A percentile compares a stretch with the other conserved stretches of the same genome.
phyloP scores from a whole-genome alignment of 2,888 invertebrate species.

The Sinelater perroti region DNA sequence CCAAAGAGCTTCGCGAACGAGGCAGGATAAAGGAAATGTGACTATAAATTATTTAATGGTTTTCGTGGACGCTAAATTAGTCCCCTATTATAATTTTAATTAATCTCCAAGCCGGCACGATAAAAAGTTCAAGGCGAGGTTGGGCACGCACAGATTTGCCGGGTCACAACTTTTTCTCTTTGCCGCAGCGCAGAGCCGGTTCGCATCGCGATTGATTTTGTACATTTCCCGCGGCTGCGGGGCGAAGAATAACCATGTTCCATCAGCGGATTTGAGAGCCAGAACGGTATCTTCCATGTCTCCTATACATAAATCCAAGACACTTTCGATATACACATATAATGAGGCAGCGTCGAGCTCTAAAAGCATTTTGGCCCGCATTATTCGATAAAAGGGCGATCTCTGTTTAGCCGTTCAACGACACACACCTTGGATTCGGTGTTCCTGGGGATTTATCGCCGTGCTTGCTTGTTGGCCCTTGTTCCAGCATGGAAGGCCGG shows the following conservation, averaged over 20 bases:
- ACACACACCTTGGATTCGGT: constrained; percentile 21
- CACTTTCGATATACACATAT: constrained; percentile 27
- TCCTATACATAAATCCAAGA: constrained; percentile 8
- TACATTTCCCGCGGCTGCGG: neutral
- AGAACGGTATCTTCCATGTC: constrained; percentile 13
- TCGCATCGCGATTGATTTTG: neutral
- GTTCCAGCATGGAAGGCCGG: constrained; percentile 4
- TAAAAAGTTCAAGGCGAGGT: constrained; percentile 14
- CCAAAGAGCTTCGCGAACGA: no score
- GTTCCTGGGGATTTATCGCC: constrained; percentile 2
- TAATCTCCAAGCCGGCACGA: constrained; percentile 3
- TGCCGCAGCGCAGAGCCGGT: neutral
- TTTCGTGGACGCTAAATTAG: constrained; percentile 15
- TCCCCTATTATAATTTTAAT: constrained; percentile 12
- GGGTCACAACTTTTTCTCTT: neutral
- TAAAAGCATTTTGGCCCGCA: constrained; percentile 32
- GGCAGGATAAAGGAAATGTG: constrained; percentile 2
- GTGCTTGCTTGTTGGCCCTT: constrained; percentile 1
- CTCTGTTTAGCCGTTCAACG: constrained; percentile 10
- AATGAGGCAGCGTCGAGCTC: constrained; percentile 35
- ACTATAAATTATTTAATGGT: constrained; percentile 16
- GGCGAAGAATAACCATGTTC: neutral
- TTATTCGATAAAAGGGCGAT: constrained; percentile 23
- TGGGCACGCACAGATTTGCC: neutral
- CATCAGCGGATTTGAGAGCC: constrained; percentile 12